Evolutionary conservation across 2,888 invertebrate genomes (phyloP), one percentile per base, ranked within the genome.

Genomic region (Salpingus planirostris): DNA sequence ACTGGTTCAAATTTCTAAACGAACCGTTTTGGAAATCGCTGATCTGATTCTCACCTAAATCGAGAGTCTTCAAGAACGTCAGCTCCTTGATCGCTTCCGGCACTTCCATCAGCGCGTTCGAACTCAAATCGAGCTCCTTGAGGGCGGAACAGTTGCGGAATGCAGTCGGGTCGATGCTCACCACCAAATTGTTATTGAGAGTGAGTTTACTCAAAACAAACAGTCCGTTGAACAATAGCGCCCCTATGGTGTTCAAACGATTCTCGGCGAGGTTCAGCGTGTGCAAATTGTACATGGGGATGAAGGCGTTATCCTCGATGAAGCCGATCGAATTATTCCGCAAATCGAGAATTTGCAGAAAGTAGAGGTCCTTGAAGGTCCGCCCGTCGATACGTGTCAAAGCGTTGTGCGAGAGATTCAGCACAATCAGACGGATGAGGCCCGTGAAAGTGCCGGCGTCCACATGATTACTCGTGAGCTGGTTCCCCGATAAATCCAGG

Each of bases 31-130:
- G 77, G 46, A 96, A 82, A 30, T 76, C 75, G 22, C 76, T 76
- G 52, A 96, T 87, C 63, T 84, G 81, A 68, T 95, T 96, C 65
- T 92, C 90, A 28, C 90, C 91, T 54, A 96, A 70, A 64, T 92
- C 90, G 31, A 96, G 71, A 1, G 87, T 87, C 65, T 88, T 87
- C 43, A 95, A 67, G 60, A 88, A 82, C 27, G 82, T 75, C 33
- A 90, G 68, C 55, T 85, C 86, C 64, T 79, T 78, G 36, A 90
- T 66, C 2, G 88, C 88, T 56, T 82, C 81, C 3, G 92, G 91
- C 41, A 92, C 81, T 45, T 79, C 75, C 38, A 75, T 68, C 44
- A 92, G 68, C 52, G 85, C 82, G 67, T 92, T 92, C 13, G 87
- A 86, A 62, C 88, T 88, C 38, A 92, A 67, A 62, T 90, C 90